Evolutionary conservation across 2,113 vertebrate species (phyloP).

Genomic region (Alligator sinensis): DNA sequence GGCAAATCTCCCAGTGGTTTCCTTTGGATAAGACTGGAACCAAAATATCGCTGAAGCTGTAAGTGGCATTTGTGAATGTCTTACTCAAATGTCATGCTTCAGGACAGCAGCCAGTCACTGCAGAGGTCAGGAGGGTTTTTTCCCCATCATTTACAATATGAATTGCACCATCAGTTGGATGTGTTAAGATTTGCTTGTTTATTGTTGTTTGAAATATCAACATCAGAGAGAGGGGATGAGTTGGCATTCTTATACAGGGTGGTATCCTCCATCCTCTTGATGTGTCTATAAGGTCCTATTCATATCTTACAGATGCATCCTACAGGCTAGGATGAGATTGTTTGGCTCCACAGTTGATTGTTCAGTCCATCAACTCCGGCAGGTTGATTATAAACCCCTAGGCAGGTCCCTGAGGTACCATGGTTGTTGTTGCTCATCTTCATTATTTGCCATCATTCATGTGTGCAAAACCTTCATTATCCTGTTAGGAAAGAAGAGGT

Average conservation of each 20-base stretch:
- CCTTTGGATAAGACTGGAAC: not conserved
- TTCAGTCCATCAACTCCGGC: not conserved
- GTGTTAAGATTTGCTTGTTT: not conserved
- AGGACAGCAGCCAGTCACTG: not conserved
- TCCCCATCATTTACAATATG: not conserved
- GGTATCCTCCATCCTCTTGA: not conserved
- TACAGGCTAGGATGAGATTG: no score
- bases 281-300: not conserved
- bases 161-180: not conserved
- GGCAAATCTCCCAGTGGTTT: not conserved
- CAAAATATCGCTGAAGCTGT: not conserved
- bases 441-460: not conserved
- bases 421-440: not conserved
- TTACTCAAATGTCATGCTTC: fast-evolving
- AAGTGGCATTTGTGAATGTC: not conserved
- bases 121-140: not conserved
- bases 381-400: not conserved
- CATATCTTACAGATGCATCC: no score
- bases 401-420: not conserved
- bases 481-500: not conserved
- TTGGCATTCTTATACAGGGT: not conserved
- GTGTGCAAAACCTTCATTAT: no score
- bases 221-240: not conserved
- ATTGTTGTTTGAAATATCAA: not conserved
- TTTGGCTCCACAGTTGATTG: no score